Base-by-base conservation (phyloP, 92 coral and sea anemone species). In the Parazoanthus swiftii region DNA sequence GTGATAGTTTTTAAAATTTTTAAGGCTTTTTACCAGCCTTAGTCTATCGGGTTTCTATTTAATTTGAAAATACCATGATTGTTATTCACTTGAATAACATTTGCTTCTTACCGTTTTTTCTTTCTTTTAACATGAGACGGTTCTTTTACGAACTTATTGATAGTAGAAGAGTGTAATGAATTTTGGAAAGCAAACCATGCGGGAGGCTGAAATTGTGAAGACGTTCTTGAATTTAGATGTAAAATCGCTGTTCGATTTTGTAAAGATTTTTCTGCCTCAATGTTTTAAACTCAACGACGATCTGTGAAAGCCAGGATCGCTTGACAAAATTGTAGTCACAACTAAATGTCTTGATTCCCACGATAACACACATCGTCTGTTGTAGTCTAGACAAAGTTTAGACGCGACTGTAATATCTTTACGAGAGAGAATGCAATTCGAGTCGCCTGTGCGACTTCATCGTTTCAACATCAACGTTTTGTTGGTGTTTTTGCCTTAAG, bases 401-500 rank as follows among this genome's bases (percentile, higher is more conserved):
- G 68, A 23, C 26, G 8, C 20, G 21, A 15, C 21, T 58, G 23
- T 58, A 58, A 14, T 15, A 58, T 11, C 66, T 23, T 18, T 15
- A 21, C 79, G 16, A 23, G 23, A 75, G 79, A 39, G 20, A 73
- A 13, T 37, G 21, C 44, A 39, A 25, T 76, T 36, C 26, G 54
- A 76, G 54, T 76, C 80, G 46, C 46, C 80, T 11, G 26, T 76
- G 80, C 46, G 80, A 39, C 80, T 76, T 39, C 26, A 0, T 36
- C 80, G 38, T 76, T 76, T 76, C 80, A 76, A 76, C 51, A 76
- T 38, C 80, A 39, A 46, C 5, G 1, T 15, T 3, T 37, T 18
- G 51, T 36, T 76, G 80, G 33, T 39, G 80, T 76, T 76, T 76
- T 76, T 76, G 80, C 51, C 51, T 4, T n/a, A 76, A 76, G 54